Base-by-base conservation (phyloP, 2,888 invertebrate species). In the Alsophila aescularia region DNA sequence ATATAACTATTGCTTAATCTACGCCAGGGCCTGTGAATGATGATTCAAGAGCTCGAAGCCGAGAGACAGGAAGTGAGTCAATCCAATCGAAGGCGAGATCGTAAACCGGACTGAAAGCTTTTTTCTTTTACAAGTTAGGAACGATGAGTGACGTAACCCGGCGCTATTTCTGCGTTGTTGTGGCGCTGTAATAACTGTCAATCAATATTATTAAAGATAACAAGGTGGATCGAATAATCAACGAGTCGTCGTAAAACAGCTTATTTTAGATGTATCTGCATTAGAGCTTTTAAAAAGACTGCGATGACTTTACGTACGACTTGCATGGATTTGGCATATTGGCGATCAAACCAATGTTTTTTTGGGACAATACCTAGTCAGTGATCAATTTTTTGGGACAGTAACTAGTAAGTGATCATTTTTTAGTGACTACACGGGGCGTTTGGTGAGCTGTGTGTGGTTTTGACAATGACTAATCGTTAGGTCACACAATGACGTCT, bases 61-160 rank as follows among this genome's bases (percentile, higher is more conserved):
- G 16, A 41, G 29, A 40, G 24, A 27, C 45, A 35, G 53, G 53
- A 53, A 53, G 32, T 53, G 53, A 42, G 2, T 53, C 47, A 52
- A 43, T 32, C 13, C 9, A 18, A 21, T 31, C 32, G 39, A 7
- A 18, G 0, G 4, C 13, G 4, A 24, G 12, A 18, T 43, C 43
- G 18, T 43, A 43, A 43, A 43, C 13, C 14, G 32, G 8, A 34
- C 9, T 29, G 29, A 29, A 15, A 41, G 41, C 29, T 29, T 41
- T 43, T 39, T 34, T 37, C 37, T 40, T 39, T 52, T 36, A 44
- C 27, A 36, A 50, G 36, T 42, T 43, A 24, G 10, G n/a, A 29
- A 14, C 29, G 45, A 41, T 41, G 27, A 47, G 45, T 52, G 52
- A 52, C 41, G 47, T 29, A 47, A 48, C 40, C n/a, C 4, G 29